Conservation (phyloP, 2,113 vertebrate genomes). For the Diphyllodes magnificus region DNA sequence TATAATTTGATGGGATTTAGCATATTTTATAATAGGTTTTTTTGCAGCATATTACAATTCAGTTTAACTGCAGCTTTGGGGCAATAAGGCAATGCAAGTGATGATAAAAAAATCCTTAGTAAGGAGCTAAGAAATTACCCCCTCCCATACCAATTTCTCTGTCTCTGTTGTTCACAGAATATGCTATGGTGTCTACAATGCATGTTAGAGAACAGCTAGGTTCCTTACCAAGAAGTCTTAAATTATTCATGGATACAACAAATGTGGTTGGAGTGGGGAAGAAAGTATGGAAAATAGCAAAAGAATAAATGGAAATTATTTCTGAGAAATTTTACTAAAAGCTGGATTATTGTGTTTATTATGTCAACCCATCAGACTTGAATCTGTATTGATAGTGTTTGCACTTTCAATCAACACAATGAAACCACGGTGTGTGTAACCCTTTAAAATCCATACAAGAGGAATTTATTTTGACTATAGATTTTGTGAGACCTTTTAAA, state of each 20-base stretch:
- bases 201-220: not conserved
- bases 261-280: not conserved
- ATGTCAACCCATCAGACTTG: not conserved
- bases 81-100: not conserved
- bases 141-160: not conserved
- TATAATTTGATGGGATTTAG: not conserved
- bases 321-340: not conserved
- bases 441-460: not conserved
- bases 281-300: not conserved
- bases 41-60: not conserved
- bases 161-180: not conserved
- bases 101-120: not conserved
- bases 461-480: not conserved
- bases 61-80: not conserved
- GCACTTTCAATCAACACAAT: not conserved
- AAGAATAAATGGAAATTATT: not conserved
- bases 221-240: not conserved
- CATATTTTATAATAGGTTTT: not conserved
- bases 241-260: not conserved
- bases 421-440: fast-evolving
- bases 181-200: fast-evolving
- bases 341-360: not conserved
- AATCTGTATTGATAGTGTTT: not conserved
- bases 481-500: not conserved
- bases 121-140: not conserved